phyloP scores from a whole-genome alignment of 2,113 vertebrate genomes.

The Pipa parva region DNA sequence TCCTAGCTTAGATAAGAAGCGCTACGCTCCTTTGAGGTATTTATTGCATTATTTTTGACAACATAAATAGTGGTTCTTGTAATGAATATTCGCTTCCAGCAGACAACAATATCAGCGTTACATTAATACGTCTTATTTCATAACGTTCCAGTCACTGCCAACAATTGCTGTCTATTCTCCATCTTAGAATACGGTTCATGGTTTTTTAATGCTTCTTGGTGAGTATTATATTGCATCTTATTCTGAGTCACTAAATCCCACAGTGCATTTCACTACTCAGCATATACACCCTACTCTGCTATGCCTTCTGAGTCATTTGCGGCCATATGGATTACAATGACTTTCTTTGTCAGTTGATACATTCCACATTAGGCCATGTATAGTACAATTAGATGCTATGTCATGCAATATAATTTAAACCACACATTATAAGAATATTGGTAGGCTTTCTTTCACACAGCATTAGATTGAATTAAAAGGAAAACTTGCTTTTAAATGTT shows the following conservation, averaged over 20 bases:
- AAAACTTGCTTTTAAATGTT: too few species aligned
- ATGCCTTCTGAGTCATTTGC: conserved; percentile 31
- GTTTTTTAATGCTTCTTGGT: conserved; percentile 14
- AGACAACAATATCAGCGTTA: too few species aligned
- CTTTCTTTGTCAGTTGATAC: conserved; percentile 29
- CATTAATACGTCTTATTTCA: too few species aligned
- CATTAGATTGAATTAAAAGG: too few species aligned
- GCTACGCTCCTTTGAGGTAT: too few species aligned
- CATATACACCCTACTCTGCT: conserved; percentile 22
- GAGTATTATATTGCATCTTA: conserved; percentile 33
- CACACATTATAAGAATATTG: conserved; percentile 10
- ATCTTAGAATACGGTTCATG: not conserved
- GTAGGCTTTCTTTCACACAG: not conserved
- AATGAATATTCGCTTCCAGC: too few species aligned
- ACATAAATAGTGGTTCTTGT: too few species aligned
- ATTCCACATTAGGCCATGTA: conserved; percentile 16
- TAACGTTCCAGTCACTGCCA: not conserved
- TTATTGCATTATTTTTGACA: too few species aligned
- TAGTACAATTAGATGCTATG: conserved; percentile 5
- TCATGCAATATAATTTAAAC: conserved; percentile 11
- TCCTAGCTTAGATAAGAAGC: too few species aligned
- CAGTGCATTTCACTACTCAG: conserved; percentile 3
- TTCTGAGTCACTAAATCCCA: conserved; percentile 30
- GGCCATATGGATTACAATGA: conserved; percentile 34
- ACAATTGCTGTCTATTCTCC: not conserved